Evolutionary conservation across 1,140 invertebrate species (phyloP), one percentile per base, ranked within the genome.

Genomic region (Streblospio benedicti): DNA sequence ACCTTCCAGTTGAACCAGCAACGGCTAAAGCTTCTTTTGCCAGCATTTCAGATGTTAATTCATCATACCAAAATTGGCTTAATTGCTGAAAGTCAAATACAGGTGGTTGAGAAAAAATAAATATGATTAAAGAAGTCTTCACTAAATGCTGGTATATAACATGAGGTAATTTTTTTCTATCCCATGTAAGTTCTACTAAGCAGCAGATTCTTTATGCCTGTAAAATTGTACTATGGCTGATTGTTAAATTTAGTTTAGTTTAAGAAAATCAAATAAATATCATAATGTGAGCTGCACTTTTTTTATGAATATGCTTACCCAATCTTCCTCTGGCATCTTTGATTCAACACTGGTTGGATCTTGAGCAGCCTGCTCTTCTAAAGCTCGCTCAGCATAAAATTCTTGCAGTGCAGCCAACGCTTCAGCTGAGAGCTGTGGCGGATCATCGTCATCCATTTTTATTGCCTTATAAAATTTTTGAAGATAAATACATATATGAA

Each of bases 21-120:
- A 73, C 76, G 52, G 84, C 66, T 23, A 83, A 63, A 18, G 85
- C 84, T 64, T 87, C 85, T 65, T 82, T 81, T 0, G 86, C 83
- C 0, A 96, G 76, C 16, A 70, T 74, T 47, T 83, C 74, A 52
- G 87, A 84, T 16, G 92, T 96, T 18, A 81, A 69, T 31, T 89
- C 83, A 71, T 89, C 84, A 71, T 96, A 97, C 93, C 93, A 97
- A 81, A 97, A 96, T 76, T 97, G 93, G 72, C 91, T 94, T 25
- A 96, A 75, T 91, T 95, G 90, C 93, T 96, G 71, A 2, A 84
- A 84, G 66, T 63, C 49, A 59, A 61, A 27, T 16, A n/a, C 5
- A 25, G 33, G 9, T n/a, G 25, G n/a, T 16, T 61, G 5, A 60
- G n/a, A n/a, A n/a, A n/a, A n/a, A n/a, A n/a, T n/a, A n/a, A n/a